A percentile compares a stretch with the other conserved stretches of the same genome.
Conservation (phyloP, 2,113 vertebrate genomes). For the Origma solitaria region DNA sequence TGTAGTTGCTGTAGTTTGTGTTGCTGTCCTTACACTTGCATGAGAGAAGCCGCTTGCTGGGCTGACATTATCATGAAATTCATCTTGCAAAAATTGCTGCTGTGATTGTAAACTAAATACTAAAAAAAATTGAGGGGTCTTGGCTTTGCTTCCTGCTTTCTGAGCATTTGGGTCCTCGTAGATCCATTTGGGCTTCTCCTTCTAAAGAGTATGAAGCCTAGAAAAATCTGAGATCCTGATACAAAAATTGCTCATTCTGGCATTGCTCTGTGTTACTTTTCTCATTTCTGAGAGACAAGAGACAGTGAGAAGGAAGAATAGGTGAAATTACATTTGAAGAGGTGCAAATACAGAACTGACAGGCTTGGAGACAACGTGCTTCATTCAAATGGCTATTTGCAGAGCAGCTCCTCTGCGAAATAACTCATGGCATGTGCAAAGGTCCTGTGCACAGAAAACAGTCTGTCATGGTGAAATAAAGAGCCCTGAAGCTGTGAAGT, state of each 20-base stretch:
- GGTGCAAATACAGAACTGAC: not conserved
- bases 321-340: not conserved
- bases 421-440: not conserved
- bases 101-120: not conserved
- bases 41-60: not conserved
- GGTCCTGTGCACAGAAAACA: not conserved
- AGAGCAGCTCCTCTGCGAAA: not conserved
- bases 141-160: not conserved
- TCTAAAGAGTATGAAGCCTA: not conserved
- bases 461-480: not conserved
- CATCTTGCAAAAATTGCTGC: not conserved
- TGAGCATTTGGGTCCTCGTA: not conserved
- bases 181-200: not conserved
- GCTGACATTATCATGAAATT: rapidly evolving
- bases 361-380: not conserved
- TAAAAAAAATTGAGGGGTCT: not conserved
- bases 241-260: not conserved
- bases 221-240: not conserved
- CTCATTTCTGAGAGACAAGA: not conserved
- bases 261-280: not conserved
- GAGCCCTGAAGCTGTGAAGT: not conserved
- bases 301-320: not conserved
- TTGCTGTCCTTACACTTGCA: not conserved
- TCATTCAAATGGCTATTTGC: not conserved
- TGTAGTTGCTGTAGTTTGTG: not conserved